Evolutionary conservation across 2,888 invertebrate species (phyloP).

Genomic region (Auanema sp.): DNA sequence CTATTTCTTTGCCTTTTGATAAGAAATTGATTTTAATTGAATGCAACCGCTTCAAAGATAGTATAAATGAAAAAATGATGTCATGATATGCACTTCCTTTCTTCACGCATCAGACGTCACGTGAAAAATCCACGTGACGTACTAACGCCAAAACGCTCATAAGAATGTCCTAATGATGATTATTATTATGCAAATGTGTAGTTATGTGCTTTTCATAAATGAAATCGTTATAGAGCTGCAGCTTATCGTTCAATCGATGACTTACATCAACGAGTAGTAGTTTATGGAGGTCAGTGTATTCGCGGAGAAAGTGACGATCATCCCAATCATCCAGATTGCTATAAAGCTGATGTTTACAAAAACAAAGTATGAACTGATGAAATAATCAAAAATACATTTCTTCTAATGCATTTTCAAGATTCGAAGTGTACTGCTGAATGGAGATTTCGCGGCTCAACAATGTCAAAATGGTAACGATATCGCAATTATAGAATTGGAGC

Average conservation of each 20-base stretch:
- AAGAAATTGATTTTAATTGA: too few relatives aligned
- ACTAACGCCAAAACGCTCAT: too few relatives aligned
- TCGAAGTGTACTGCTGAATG: constrained; percentile 51
- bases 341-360: constrained; percentile 29
- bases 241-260: constrained; percentile 42
- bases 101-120: too few relatives aligned
- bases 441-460: constrained; percentile 42
- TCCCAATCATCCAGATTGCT: constrained; percentile 40
- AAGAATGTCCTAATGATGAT: too few relatives aligned
- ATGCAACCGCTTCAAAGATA: too few relatives aligned
- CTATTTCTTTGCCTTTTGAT: too few relatives aligned
- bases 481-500: constrained; percentile 59
- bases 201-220: neutral
- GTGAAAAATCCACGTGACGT: too few relatives aligned
- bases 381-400: neutral
- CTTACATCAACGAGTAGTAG: constrained; percentile 38
- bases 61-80: too few relatives aligned
- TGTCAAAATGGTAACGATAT: constrained; percentile 59
- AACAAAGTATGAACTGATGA: constrained; percentile 31
- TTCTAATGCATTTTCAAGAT: constrained; percentile 36
- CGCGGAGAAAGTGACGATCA: constrained; percentile 32
- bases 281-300: constrained; percentile 58
- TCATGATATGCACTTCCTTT: too few relatives aligned
- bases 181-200: too few relatives aligned
- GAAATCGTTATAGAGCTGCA: constrained; percentile 29